Base-by-base conservation (phyloP, 2,113 vertebrate genomes). In the Telmatochromis sp. region DNA sequence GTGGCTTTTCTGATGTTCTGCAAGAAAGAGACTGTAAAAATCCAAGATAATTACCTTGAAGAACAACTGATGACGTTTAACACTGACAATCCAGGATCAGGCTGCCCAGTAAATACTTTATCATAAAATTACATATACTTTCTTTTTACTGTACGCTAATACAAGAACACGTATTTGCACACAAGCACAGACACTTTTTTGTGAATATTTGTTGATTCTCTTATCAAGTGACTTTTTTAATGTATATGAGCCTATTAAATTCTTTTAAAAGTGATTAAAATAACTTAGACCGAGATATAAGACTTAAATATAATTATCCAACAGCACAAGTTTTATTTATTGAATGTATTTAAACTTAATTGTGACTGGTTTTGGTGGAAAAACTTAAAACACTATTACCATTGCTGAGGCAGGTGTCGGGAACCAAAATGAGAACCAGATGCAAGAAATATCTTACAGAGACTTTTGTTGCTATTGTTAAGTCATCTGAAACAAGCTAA, bases 71-170 rank as follows among this genome's bases (percentile, higher is more conserved):
- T 94, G 4, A 2, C 0, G 0, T 82, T 9, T 19, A 94, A 96
- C 81, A 93, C 11, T 14, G 96, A 95, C 79, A 50, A 1, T 19
- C 91, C 42, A 3, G 94, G 95, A 86, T 89, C 37, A 35, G 95
- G 96, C 80, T 95, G 95, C 80, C 9, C 50, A 51, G 96, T 96
- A 88, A 86, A 73, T 50, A 23, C 5, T 54, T 60, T 60, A 60
- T 19, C n/a, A 23, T 23, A 54, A 54, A 55, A 63, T 19, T 33
- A 63, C 31, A 63, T 58, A 15, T 58, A 58, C 23, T 58, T 58
- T 26, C 55, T 58, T 28, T 14, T 58, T 58, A 58, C 55, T 58
- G 4, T 58, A 58, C 4, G 1, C n/a, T 58, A 28, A 15, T 58
- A 58, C 55, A 58, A 58, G 23, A 58, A 9, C 14, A 58, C 26